These are phyloP conservation scores for Malacoctenus gilli DNA, from an alignment of 2,797 vertebrate genomes.

Conservation along the genomic window DNA sequence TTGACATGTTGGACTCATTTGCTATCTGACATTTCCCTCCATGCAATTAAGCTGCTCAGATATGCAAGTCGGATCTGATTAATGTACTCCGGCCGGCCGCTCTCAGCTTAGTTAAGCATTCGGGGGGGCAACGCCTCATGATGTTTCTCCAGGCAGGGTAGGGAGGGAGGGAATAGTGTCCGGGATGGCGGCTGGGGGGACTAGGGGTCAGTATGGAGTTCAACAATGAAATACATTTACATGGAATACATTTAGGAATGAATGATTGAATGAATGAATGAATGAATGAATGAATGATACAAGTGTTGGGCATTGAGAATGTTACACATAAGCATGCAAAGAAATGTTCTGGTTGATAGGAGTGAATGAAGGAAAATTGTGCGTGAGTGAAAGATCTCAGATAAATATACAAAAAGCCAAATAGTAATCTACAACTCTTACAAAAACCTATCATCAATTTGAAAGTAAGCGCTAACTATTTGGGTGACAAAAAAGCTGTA, in stretches of 20 bases:
- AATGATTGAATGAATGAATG: too few relatives aligned
- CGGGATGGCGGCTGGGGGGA: neutral
- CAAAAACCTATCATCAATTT: too few relatives aligned
- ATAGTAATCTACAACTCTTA: too few relatives aligned
- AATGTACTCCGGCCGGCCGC: constrained; percentile 40
- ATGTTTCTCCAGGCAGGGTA: neutral
- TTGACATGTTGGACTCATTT: constrained; percentile 76
- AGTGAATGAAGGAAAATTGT: too few relatives aligned
- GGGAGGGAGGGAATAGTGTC: neutral
- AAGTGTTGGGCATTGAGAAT: too few relatives aligned
- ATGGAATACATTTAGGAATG: neutral
- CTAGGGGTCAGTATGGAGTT: neutral
- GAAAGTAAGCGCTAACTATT: too few relatives aligned
- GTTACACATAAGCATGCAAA: too few relatives aligned
- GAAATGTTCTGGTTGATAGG: too few relatives aligned
- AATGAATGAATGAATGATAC: too few relatives aligned
- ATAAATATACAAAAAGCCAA: too few relatives aligned
- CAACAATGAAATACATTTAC: neutral
- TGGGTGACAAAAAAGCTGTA: too few relatives aligned
- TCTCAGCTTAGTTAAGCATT: constrained; percentile 38
- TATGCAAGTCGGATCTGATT: constrained; percentile 77
- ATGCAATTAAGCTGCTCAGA: constrained; percentile 76
- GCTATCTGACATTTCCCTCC: constrained; percentile 78
- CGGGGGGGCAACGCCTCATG: constrained; percentile 7
- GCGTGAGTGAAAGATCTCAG: too few relatives aligned